These are phyloP conservation scores for Chrysolina americana DNA, from an alignment of 2,888 invertebrate genomes.

Conservation along the genomic window DNA sequence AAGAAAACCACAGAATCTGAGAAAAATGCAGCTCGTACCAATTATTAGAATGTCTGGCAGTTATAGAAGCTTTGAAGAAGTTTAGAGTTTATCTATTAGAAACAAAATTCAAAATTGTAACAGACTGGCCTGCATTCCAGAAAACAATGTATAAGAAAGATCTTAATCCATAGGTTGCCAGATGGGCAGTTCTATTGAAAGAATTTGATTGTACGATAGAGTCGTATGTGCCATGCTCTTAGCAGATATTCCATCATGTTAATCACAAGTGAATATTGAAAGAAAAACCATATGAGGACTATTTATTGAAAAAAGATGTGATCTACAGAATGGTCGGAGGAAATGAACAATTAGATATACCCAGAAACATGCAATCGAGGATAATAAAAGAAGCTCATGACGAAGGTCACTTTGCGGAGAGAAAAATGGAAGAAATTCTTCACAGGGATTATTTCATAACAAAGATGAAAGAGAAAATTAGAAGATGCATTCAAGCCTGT, in stretches of 20 bases:
- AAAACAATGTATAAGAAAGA: conserved; percentile 25
- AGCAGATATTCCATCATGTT: conserved; percentile 15
- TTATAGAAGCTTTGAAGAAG: conserved; percentile 49
- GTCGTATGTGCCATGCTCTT: conserved; percentile 43
- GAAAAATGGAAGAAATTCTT: too few species aligned
- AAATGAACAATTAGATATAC: too few species aligned
- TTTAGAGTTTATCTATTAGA: not conserved
- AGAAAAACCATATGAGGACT: too few species aligned
- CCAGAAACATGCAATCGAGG: too few species aligned
- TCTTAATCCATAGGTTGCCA: conserved; percentile 19
- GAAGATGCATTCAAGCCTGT: too few species aligned
- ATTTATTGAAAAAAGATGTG: too few species aligned
- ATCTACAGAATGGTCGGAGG: too few species aligned
- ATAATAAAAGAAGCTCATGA: too few species aligned
- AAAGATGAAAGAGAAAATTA: too few species aligned
- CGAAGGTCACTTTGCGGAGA: too few species aligned
- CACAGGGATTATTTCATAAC: too few species aligned
- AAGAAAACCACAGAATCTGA: conserved; percentile 54
- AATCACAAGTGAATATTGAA: not conserved
- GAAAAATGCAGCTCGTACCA: conserved; percentile 60
- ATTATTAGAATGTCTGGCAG: conserved; percentile 55
- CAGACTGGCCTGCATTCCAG: conserved; percentile 32
- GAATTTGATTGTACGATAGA: conserved; percentile 43
- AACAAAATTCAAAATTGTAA: conserved; percentile 5
- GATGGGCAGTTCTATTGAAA: conserved; percentile 44